Percentiles rank a stretch among this genome's conserved stretches.
Evolutionary conservation across 2,113 vertebrate species (phyloP).

Genomic region (Bambusicola thoracicus): DNA sequence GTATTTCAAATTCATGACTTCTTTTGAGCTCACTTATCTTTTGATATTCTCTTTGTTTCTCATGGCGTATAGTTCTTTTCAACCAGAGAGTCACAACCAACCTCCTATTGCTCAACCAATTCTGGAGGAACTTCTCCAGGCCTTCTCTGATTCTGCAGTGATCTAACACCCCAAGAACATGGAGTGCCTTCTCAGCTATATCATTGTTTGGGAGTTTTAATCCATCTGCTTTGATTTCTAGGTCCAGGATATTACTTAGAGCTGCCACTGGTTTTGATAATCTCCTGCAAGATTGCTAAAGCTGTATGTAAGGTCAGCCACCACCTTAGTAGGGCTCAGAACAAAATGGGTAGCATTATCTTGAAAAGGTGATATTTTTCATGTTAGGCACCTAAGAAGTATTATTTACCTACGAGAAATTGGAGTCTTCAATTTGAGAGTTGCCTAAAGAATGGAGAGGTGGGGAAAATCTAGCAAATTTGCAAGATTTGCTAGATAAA

Average conservation of each 20-base stretch:
- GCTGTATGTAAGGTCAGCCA: neutral
- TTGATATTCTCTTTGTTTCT: neutral
- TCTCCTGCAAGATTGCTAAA: neutral
- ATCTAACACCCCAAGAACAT: neutral
- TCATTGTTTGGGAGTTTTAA: neutral
- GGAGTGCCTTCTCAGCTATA: neutral
- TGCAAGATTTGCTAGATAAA: no score
- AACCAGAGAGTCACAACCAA: neutral
- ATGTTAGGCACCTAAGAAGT: neutral
- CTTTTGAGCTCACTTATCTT: neutral
- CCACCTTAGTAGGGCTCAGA: neutral
- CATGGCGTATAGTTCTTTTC: rapidly evolving
- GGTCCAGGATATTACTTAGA: neutral
- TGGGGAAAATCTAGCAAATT: neutral
- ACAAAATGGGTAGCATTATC: neutral
- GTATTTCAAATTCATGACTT: neutral
- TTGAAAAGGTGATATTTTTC: neutral
- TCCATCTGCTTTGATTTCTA: neutral
- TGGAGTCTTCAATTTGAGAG: neutral
- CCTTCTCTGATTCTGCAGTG: neutral
- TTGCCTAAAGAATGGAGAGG: neutral
- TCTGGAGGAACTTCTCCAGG: neutral
- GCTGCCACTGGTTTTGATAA: neutral
- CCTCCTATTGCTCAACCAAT: rapidly evolving
- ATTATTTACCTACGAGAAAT: neutral